Base-by-base conservation (phyloP, 2,888 invertebrate genomes). In the Scrobipalpa costella region DNA sequence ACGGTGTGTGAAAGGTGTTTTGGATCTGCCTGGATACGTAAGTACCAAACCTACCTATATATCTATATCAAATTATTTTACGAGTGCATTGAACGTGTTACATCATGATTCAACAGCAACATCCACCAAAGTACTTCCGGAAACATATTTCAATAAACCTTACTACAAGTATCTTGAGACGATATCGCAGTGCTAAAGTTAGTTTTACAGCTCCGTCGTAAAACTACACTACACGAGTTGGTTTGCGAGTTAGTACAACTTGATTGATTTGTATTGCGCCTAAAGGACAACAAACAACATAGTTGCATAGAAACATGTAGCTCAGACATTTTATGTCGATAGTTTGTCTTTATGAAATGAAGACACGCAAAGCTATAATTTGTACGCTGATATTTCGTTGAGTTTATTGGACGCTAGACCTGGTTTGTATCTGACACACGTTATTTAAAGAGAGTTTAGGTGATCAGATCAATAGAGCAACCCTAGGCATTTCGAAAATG, bases 281-380 rank as follows among this genome's bases (percentile, higher is more conserved):
- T 21, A 19, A 50, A 50, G 50, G 50, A 50, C 21, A 50, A 21
- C 50, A 8, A 7, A 15, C 19, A 17, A 21, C 21, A 21, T 7
- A 50, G 7, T 19, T 11, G 7, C 0, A 50, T 6, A 50, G 17
- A 19, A 50, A 50, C 64, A 55, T 60, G 33, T 52, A 62, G 27
- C 19, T 17, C 21, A n/a, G n/a, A 15, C 44, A 44, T n/a, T 44
- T 44, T 44, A 44, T 44, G 44, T 44, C 6, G 15, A 15, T 15
- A 0, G 15, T 44, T 13, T 15, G 15, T 44, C 44, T 15, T 44
- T 44, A 44, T 44, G 44, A 44, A 44, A 44, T 40, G 13, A 13
- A 40, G 40, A 40, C 40, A 40, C 40, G 40, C 40, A 9, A 40
- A 40, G 40, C 40, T 40, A 15, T 15, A 44, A n/a, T 15, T n/a